These are phyloP conservation scores for Orientallactaga sibirica DNA, from an alignment of 2,797 vertebrate species.

Conservation along the genomic window DNA sequence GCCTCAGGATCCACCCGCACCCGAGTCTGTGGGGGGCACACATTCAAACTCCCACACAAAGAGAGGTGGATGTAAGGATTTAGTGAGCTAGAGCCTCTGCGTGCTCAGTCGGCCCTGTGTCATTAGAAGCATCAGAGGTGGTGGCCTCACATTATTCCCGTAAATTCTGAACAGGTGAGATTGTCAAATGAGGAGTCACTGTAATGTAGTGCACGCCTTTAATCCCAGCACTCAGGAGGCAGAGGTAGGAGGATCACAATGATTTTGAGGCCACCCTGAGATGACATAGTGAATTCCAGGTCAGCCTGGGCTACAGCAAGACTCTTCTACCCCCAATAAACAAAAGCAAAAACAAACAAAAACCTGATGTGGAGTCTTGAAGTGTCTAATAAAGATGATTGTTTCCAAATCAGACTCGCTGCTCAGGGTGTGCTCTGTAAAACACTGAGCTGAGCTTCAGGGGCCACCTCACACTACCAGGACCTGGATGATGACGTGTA, in stretches of 20 bases:
- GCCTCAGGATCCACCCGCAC: too few species aligned
- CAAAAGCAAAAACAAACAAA: neutral
- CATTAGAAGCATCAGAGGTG: neutral
- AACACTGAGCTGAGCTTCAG: neutral
- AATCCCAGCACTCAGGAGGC: too few species aligned
- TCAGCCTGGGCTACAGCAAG: too few species aligned
- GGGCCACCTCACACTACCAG: neutral
- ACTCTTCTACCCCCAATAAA: too few species aligned
- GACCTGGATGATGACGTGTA: constrained; percentile 39
- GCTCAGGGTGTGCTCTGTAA: constrained; percentile 1
- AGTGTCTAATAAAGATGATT: neutral
- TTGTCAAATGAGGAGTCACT: neutral
- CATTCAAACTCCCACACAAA: neutral
- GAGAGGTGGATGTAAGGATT: neutral
- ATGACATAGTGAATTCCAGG: too few species aligned
- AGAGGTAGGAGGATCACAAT: too few species aligned
- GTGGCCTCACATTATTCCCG: neutral
- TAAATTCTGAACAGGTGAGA: neutral
- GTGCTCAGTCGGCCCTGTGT: neutral
- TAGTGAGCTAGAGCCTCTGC: neutral
- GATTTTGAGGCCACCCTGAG: too few species aligned
- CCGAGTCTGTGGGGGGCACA: too few species aligned
- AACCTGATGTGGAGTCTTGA: neutral
- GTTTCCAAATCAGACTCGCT: rapidly evolving
- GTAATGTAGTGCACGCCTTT: neutral